Evolutionary conservation across 2,113 vertebrate species (phyloP).

Genomic region (Hippocampus zosterae): DNA sequence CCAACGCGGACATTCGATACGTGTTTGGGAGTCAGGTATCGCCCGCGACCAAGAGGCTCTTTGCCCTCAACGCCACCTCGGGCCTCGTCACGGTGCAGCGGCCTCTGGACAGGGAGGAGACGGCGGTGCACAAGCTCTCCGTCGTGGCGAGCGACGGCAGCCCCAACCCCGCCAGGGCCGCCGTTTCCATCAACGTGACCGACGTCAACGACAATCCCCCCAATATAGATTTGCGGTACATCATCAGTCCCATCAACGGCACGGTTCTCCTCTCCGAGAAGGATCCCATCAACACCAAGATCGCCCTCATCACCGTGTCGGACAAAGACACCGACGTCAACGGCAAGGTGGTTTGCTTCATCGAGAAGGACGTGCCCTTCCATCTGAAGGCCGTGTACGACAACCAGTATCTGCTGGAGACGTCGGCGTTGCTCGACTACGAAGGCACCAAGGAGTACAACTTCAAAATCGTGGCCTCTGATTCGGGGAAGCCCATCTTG

Average conservation of each 20-base stretch:
- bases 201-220: constrained; percentile 99
- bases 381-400: constrained; percentile 96
- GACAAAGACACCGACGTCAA: constrained; percentile 99
- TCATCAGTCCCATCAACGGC: constrained; percentile 97
- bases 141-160: constrained; percentile 97
- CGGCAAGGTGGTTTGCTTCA: constrained; percentile 98
- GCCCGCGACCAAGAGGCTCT: constrained; percentile 91
- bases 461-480: constrained; percentile 98
- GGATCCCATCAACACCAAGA: constrained; percentile 97
- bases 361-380: constrained; percentile 97
- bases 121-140: constrained; percentile 93
- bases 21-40: constrained; percentile 94
- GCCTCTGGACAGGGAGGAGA: constrained; percentile 93
- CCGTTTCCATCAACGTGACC: constrained; percentile 94
- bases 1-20: constrained; percentile 95
- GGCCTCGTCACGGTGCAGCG: constrained; percentile 95
- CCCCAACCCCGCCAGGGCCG: constrained; percentile 91
- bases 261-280: constrained; percentile 98
- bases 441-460: constrained; percentile 99
- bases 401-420: constrained; percentile 98
- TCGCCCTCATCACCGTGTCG: constrained; percentile 95
- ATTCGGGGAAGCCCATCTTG: constrained; percentile 94
- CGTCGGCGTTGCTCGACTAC: constrained; percentile 93
- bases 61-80: constrained; percentile 92
- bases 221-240: constrained; percentile 97